These are phyloP conservation scores for Nerophis ophidion DNA, from an alignment of 2,113 vertebrate species.

Conservation along the genomic window DNA sequence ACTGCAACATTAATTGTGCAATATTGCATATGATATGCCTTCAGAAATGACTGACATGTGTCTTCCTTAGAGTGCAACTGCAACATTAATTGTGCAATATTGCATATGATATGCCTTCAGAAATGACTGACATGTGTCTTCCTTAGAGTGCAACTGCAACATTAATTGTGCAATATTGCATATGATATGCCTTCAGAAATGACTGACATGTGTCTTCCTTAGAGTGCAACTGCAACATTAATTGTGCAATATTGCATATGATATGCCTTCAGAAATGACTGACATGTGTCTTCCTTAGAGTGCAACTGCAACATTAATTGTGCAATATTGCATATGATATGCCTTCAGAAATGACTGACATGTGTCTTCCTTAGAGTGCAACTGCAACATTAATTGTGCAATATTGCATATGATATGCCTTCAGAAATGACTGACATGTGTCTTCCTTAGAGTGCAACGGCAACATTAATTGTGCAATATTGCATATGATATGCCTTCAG, in stretches of 20 bases:
- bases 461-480: conserved; percentile 50
- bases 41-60: not conserved
- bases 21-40: no score
- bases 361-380: conserved; percentile 72
- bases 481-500: no score
- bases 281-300: conserved; percentile 58
- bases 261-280: no score
- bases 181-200: no score
- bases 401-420: no score
- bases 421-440: not conserved
- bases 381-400: conserved; percentile 74
- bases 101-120: no score
- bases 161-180: not conserved
- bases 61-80: conserved; percentile 81
- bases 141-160: conserved; percentile 84
- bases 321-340: no score
- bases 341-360: no score
- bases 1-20: conserved; percentile 74
- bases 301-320: conserved; percentile 83
- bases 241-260: no score
- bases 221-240: conserved; percentile 89
- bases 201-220: not conserved
- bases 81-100: conserved; percentile 50
- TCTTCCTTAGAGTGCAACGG: conserved; percentile 80
- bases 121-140: not conserved